Base-by-base conservation (phyloP, 2,888 invertebrate species). In the Penaeus monodon region DNA sequence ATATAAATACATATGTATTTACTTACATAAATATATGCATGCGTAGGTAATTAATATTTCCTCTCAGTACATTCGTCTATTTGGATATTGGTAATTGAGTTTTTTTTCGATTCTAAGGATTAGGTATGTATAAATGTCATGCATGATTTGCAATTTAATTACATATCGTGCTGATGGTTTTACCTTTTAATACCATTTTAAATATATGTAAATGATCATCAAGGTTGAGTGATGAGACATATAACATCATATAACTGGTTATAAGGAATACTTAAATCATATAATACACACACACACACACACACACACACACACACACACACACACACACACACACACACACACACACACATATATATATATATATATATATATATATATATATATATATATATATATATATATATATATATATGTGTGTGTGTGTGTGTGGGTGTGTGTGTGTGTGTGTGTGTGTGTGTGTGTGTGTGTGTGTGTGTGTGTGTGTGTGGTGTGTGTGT, bases 321-420 rank as follows among this genome's bases (percentile, higher is more conserved):
- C 24, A 70, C 6, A 70, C 6, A 70, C 6, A 70, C 24, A 24
- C 6, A 24, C 24, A 24, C 24, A 24, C 24, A 24, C 24, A 1
- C 24, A 24, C 24, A 24, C 2, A 17, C 2, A 68, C 1, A 17
- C 14, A 29, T 20, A 29, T 68, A 29, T 68, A 22, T 68, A 29
- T 68, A 29, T 68, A 68, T 68, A 20, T 68, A 68, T 68, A 20
- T 68, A 68, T 68, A 68, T 68, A 68, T 68, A 68, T 68, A 68
- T 68, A 68, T 68, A 68, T 68, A 68, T 68, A 68, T 68, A 68
- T 68, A 68, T 68, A 68, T 68, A 68, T 68, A 68, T 68, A 68
- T 68, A 68, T 68, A 68, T 68, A 68, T 68, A 68, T 68, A 68
- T 68, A 68, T 68, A 68, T 68, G 14, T 68, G 14, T 68, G 14